Evolutionary conservation across 2,888 invertebrate species (phyloP).

Genomic region (Salpingus planirostris): DNA sequence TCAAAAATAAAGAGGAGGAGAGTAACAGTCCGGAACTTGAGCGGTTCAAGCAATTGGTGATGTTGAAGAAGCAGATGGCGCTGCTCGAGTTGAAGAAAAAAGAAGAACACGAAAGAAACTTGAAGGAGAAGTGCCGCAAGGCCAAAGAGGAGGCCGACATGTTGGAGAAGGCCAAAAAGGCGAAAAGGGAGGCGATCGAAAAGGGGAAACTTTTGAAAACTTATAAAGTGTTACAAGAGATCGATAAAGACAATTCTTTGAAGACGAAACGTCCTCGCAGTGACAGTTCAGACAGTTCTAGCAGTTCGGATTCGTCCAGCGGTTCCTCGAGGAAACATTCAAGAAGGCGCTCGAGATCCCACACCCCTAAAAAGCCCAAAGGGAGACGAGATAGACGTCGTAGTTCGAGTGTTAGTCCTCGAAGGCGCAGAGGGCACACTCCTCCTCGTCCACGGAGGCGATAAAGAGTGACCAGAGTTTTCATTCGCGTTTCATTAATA

Average conservation of each 20-base stretch:
- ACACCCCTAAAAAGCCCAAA: slow-evolving; percentile 10
- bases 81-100: slow-evolving; percentile 49
- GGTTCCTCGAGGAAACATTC: slow-evolving; percentile 13
- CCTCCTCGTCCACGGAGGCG: no score
- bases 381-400: slow-evolving; percentile 19
- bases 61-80: slow-evolving; percentile 54
- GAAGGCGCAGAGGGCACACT: slow-evolving; percentile 13
- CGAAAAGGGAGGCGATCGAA: slow-evolving; percentile 38
- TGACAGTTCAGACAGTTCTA: slow-evolving; percentile 26
- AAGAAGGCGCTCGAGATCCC: slow-evolving; percentile 9
- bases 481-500: no score
- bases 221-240: slow-evolving; percentile 37
- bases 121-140: slow-evolving; percentile 39
- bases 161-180: slow-evolving; percentile 40
- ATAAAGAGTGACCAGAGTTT: no score
- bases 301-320: slow-evolving; percentile 24
- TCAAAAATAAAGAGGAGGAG: slow-evolving; percentile 11
- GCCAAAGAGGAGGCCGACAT: slow-evolving; percentile 41
- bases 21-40: slow-evolving; percentile 24
- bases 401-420: no score
- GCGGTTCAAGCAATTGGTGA: slow-evolving; percentile 38
- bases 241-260: slow-evolving; percentile 29
- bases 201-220: slow-evolving; percentile 40
- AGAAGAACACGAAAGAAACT: slow-evolving; percentile 41
- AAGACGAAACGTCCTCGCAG: slow-evolving; percentile 20